Percentiles rank a stretch among this genome's conserved stretches.
phyloP scores from a whole-genome alignment of 1,140 invertebrate genomes.

The Nomia melanderi region DNA sequence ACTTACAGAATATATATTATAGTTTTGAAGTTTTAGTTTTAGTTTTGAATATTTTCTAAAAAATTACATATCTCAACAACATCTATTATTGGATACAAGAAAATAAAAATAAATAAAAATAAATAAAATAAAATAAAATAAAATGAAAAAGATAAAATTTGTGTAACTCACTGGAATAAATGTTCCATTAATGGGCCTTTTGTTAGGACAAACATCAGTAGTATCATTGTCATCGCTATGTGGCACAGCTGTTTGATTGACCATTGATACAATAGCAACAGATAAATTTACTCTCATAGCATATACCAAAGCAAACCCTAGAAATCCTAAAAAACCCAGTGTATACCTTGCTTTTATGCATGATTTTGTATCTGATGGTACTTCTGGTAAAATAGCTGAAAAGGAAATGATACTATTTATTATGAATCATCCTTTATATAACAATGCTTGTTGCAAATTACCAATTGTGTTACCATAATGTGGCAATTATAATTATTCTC shows the following conservation, averaged over 20 bases:
- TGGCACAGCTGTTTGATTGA: constrained; percentile 87
- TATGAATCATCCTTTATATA: not conserved
- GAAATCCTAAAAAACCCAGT: constrained; percentile 89
- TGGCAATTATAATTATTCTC: too few species aligned
- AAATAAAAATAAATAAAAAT: too few species aligned
- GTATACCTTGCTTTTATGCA: constrained; percentile 88
- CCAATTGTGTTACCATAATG: too few species aligned
- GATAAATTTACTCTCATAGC: constrained; percentile 96
- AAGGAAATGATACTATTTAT: constrained; percentile 51
- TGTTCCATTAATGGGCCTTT: constrained; percentile 81
- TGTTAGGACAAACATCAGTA: constrained; percentile 84
- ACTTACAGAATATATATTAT: not conserved
- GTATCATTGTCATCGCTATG: constrained; percentile 81
- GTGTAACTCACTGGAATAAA: constrained; percentile 81
- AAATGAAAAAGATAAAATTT: too few species aligned
- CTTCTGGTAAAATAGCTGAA: constrained; percentile 72
- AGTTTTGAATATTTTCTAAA: not conserved
- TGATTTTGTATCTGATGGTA: constrained; percentile 83
- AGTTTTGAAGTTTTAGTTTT: not conserved
- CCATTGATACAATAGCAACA: constrained; percentile 97
- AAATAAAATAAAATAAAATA: too few species aligned
- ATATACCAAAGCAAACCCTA: constrained; percentile 92
- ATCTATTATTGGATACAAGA: not conserved
- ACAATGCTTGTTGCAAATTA: too few species aligned
- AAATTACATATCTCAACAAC: not conserved